Base-by-base conservation (phyloP, 1,140 invertebrate species). In the Drosophila busckii region DNA sequence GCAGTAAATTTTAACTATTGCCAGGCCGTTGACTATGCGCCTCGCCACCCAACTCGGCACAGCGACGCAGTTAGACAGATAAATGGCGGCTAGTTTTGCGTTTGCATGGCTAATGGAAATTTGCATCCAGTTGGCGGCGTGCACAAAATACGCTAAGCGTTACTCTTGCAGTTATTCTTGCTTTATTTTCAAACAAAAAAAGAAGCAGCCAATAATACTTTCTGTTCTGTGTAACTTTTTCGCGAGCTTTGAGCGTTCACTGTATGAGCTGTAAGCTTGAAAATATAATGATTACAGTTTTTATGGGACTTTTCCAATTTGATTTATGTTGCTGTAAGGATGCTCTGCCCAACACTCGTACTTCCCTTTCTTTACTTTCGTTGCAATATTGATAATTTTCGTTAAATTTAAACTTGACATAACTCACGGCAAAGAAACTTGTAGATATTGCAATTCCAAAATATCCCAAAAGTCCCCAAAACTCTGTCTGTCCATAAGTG, bases 81-180 rank as follows among this genome's bases (percentile, higher is more conserved):
- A 78, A 78, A 78, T 80, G 73, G 71, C 68, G 71, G 71, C 71
- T 78, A 78, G 71, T 80, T 78, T 78, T 78, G 67, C 71, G 73
- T 78, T 78, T 78, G 73, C 71, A 80, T 78, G 73, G 71, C 71
- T 78, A 78, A 78, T 78, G 71, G 73, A 78, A 78, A 78, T 78
- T 78, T 78, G 71, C 71, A 73, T 73, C 63, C 73, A 71, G 71
- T 80, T 59, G 73, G 73, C 63, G 73, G 68, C 59, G 49, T 61
- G 28, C 61, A 70, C 61, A 56, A 70, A 76, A 62, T 66, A 56
- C 65, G 52, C 67, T 59, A 59, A 80, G 62, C 69, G 69, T 55
- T 62, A 29, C 42, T 8, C 28, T 48, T 48, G n/a, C n/a, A n/a
- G n/a, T 29, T 52, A 31, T 8, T 38, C 2, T 16, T 17, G 16